phyloP scores from a whole-genome alignment of 2,113 vertebrate species.

The Laticauda colubrina region DNA sequence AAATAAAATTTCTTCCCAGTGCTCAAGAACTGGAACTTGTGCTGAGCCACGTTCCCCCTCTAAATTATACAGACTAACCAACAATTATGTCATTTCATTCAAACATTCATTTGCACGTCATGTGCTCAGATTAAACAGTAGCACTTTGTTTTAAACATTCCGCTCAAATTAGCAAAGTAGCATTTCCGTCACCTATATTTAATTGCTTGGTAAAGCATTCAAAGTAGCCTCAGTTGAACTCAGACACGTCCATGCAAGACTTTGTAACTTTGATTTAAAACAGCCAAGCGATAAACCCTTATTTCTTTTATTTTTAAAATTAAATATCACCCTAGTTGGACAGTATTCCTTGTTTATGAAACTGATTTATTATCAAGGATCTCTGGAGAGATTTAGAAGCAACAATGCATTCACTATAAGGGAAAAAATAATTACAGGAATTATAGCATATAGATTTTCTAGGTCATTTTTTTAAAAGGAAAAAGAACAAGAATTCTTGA shows the following conservation, averaged over 20 bases:
- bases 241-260: slow-evolving; percentile 45
- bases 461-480: neutral
- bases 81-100: slow-evolving; percentile 79
- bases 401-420: neutral
- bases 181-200: slow-evolving; percentile 75
- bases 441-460: neutral
- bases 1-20: slow-evolving; percentile 56
- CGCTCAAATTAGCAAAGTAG: slow-evolving; percentile 75
- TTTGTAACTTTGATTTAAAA: slow-evolving; percentile 43
- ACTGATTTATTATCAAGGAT: neutral
- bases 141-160: slow-evolving; percentile 76
- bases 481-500: neutral
- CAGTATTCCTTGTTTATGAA: neutral
- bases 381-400: neutral
- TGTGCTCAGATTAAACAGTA: slow-evolving; percentile 77
- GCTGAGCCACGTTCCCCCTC: slow-evolving; percentile 62
- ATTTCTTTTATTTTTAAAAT: neutral
- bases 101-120: slow-evolving; percentile 75
- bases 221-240: slow-evolving; percentile 61
- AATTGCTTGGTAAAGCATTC: slow-evolving; percentile 35
- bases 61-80: slow-evolving; percentile 76
- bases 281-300: slow-evolving; percentile 25
- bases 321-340: neutral
- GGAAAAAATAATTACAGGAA: neutral
- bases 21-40: slow-evolving; percentile 70